Percentiles rank a stretch among this genome's conserved stretches.
These are phyloP conservation scores for Bruchidius siliquastri DNA, from an alignment of 2,888 invertebrate genomes.

Conservation along the genomic window DNA sequence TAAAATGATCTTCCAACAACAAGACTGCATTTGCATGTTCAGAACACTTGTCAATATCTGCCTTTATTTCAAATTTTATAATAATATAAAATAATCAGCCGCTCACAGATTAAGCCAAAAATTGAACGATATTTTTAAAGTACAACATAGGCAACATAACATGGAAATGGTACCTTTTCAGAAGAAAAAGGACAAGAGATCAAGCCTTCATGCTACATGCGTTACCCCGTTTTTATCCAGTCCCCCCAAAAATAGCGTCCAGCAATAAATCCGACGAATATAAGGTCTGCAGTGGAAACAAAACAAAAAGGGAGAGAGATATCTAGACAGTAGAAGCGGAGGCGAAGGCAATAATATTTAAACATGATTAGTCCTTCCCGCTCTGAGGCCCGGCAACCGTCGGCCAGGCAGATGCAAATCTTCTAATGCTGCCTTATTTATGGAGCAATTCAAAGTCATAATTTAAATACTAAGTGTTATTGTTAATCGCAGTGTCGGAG, in stretches of 20 bases:
- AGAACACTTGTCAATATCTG: too few species aligned
- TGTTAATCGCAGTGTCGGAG: constrained; percentile 47
- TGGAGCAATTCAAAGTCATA: constrained; percentile 50
- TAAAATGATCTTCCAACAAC: too few species aligned
- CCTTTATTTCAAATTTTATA: too few species aligned
- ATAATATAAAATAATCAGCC: too few species aligned
- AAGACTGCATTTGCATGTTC: too few species aligned
- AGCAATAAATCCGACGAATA: not conserved
- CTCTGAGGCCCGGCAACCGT: not conserved
- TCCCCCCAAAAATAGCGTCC: not conserved
- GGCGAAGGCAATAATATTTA: constrained; percentile 40
- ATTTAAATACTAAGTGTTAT: constrained; percentile 51
- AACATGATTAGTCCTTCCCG: constrained; percentile 42
- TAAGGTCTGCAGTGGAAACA: not conserved
- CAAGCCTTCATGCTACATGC: not conserved
- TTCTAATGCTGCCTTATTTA: constrained; percentile 49
- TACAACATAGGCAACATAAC: too few species aligned
- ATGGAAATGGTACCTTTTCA: not conserved
- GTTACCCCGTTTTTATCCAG: not conserved
- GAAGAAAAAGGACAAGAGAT: not conserved
- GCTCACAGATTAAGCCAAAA: too few species aligned
- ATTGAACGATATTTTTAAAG: too few species aligned
- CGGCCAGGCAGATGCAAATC: constrained; percentile 42
- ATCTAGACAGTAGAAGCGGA: not conserved
- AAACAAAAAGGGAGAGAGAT: not conserved